Percentiles rank a stretch among this genome's conserved stretches.
Conservation (phyloP, 1,140 invertebrate species). For the Pogonomyrmex barbatus region DNA sequence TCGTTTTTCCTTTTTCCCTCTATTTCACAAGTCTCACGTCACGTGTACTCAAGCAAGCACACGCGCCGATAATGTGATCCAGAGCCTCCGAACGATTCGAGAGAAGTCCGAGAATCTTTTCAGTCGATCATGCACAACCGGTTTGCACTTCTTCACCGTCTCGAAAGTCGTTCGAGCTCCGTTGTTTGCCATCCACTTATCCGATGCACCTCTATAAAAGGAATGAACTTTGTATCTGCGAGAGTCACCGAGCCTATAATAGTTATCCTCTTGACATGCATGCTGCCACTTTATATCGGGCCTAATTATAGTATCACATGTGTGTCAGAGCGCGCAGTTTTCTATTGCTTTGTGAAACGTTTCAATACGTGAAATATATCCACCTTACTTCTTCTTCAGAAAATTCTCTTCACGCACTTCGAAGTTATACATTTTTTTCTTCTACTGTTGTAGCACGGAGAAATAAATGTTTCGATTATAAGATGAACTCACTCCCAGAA, state of each 20-base stretch:
- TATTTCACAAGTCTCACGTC: neutral
- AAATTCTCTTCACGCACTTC: neutral
- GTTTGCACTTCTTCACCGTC: conserved; percentile 2
- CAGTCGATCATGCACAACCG: neutral
- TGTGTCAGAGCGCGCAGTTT: neutral
- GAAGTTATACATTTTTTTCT: neutral
- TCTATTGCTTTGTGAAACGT: neutral
- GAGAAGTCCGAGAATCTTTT: conserved; percentile 6
- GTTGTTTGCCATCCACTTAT: conserved; percentile 17
- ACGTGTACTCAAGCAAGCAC: conserved; percentile 3
- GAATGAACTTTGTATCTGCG: conserved; percentile 43
- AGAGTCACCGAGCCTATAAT: conserved; percentile 18
- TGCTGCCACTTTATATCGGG: conserved; percentile 10
- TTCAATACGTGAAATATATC: neutral
- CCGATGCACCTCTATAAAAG: conserved; percentile 13
- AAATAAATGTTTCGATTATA: conserved; percentile 19
- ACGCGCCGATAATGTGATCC: conserved; percentile 26
- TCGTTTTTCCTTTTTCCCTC: neutral
- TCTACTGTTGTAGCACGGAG: neutral
- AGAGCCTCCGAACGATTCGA: neutral
- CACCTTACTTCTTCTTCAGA: neutral
- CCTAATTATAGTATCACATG: conserved; percentile 29
- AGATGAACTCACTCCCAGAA: neutral
- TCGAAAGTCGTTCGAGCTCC: neutral
- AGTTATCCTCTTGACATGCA: conserved; percentile 24